Conservation (phyloP, 2,888 invertebrate species). For the Drosophila formosana region DNA sequence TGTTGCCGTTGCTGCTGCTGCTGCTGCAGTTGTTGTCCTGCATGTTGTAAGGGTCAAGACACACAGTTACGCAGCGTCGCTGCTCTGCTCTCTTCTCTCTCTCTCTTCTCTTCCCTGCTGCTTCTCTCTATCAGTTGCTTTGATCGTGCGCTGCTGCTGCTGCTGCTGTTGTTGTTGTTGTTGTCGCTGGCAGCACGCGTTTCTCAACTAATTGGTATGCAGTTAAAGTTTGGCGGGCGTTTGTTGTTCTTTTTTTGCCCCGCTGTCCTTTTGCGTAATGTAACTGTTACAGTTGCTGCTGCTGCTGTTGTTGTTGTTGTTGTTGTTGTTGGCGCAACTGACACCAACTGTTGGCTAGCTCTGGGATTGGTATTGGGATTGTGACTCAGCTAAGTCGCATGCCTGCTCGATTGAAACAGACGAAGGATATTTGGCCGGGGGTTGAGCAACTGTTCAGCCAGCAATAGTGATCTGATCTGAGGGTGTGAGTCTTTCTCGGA, state of each 20-base stretch:
- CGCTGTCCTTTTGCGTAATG: slow-evolving; percentile 60
- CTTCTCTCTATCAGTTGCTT: slow-evolving; percentile 63
- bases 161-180: slow-evolving; percentile 47
- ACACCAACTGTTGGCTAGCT: slow-evolving; percentile 70
- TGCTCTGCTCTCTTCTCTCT: slow-evolving; percentile 22
- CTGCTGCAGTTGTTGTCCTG: slow-evolving; percentile 60
- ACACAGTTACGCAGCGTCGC: slow-evolving; percentile 77
- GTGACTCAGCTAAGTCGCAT: slow-evolving; percentile 52
- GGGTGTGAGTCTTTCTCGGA: slow-evolving; percentile 17
- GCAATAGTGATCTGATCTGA: slow-evolving; percentile 14
- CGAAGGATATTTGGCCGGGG: slow-evolving; percentile 46
- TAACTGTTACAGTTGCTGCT: slow-evolving; percentile 65
- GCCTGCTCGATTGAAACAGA: slow-evolving; percentile 21
- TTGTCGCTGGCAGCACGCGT: slow-evolving; percentile 82
- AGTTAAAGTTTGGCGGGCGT: slow-evolving; percentile 80
- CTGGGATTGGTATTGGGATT: slow-evolving; percentile 35
- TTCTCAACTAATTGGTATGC: slow-evolving; percentile 83
- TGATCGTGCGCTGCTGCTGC: slow-evolving; percentile 66
- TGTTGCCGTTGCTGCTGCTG: slow-evolving; percentile 49
- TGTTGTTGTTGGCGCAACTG: slow-evolving; percentile 50
- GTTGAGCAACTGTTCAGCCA: slow-evolving; percentile 21
- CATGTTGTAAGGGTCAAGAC: slow-evolving; percentile 79
- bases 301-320: slow-evolving; percentile 31
- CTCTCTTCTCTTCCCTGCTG: slow-evolving; percentile 29
- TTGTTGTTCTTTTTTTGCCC: slow-evolving; percentile 44